phyloP scores from a whole-genome alignment of 2,888 invertebrate genomes.

The Epistrophe eligans region DNA sequence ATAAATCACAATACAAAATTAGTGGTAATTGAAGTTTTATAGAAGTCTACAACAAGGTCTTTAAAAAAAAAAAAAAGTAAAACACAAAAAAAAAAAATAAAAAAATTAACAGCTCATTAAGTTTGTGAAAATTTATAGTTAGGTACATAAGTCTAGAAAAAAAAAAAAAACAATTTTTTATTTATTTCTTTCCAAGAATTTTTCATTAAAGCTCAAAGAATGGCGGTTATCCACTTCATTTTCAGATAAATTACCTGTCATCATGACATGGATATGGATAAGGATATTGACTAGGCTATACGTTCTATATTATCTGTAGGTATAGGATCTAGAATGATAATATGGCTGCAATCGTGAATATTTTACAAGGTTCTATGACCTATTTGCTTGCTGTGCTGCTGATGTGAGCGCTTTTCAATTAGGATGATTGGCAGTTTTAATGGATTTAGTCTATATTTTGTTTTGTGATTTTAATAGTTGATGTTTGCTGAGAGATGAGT shows the following conservation, averaged over 20 bases:
- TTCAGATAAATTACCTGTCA: conserved; percentile 67
- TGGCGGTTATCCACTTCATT: conserved; percentile 53
- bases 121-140: not conserved
- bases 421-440: conserved; percentile 69
- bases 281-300: conserved; percentile 48
- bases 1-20: conserved; percentile 53
- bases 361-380: conserved; percentile 66
- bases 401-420: conserved; percentile 58
- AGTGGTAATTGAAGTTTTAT: conserved; percentile 58
- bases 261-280: conserved; percentile 58
- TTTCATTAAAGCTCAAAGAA: not conserved
- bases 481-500: not conserved
- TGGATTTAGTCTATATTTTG: conserved; percentile 28
- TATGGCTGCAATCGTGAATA: conserved; percentile 63
- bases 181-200: not conserved
- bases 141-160: not conserved
- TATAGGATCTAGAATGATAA: conserved; percentile 32
- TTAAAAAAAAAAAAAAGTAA: conserved; percentile 2
- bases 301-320: not conserved
- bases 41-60: conserved; percentile 11
- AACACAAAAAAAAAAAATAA: not conserved
- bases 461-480: not conserved
- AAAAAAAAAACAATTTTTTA: not conserved
- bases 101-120: conserved; percentile 2
- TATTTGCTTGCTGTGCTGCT: conserved; percentile 59